Conservation (phyloP, 1,140 invertebrate genomes). For the Micrasema longulum region DNA sequence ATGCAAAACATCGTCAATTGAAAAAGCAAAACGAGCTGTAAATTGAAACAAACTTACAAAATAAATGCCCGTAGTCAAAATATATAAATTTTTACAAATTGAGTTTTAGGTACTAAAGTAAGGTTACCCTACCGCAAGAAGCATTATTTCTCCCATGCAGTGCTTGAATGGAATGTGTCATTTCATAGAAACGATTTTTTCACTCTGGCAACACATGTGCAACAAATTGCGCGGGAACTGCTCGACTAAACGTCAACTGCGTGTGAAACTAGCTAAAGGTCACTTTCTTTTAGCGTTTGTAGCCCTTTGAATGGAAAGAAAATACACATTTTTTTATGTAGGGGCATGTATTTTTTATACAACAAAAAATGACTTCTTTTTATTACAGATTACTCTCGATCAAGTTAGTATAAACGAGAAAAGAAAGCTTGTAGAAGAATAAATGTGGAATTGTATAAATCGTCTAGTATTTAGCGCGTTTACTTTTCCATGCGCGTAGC, state of each 20-base stretch:
- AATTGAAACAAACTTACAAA: not conserved
- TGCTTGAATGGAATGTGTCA: conserved; percentile 33
- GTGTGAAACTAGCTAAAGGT: conserved; percentile 1
- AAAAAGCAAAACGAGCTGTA: not conserved
- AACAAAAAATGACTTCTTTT: no score
- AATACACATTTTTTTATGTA: no score
- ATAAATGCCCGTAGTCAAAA: not conserved
- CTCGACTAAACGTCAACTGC: conserved; percentile 5
- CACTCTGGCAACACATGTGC: conserved; percentile 28
- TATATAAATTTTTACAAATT: not conserved
- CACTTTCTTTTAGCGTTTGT: no score
- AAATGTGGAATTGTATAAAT: no score
- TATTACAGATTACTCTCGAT: no score
- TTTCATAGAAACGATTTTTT: conserved; percentile 37
- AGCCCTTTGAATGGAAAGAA: no score
- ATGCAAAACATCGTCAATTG: not conserved
- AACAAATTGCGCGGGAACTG: conserved; percentile 28
- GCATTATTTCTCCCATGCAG: conserved; percentile 35
- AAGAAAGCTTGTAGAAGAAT: no score
- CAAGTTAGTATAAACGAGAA: no score
- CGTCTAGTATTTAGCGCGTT: no score
- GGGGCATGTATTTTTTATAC: no score
- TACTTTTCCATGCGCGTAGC: no score
- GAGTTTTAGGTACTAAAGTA: not conserved
- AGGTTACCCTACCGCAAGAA: conserved; percentile 2